Evolutionary conservation across 2,888 invertebrate genomes (phyloP).

Genomic region (Gasteruption jaculator): DNA sequence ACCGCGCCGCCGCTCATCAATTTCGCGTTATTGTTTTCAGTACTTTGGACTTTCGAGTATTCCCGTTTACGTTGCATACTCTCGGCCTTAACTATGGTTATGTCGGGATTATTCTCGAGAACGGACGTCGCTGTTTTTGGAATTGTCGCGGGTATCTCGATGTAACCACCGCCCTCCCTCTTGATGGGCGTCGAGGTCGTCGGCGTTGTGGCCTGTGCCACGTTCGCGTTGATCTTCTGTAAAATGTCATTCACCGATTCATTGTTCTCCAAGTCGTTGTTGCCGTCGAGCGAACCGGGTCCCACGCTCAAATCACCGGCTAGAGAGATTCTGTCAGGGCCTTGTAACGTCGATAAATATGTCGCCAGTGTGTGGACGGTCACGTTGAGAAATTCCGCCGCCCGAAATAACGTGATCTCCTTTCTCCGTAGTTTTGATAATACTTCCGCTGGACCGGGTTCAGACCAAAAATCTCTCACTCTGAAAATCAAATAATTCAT

Average conservation of each 20-base stretch:
- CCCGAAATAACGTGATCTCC: slow-evolving; percentile 68
- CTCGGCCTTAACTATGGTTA: slow-evolving; percentile 60
- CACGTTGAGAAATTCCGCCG: slow-evolving; percentile 72
- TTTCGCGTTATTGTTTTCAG: slow-evolving; percentile 49
- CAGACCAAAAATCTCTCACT: slow-evolving; percentile 73
- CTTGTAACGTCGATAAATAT: slow-evolving; percentile 61
- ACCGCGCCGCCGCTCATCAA: slow-evolving; percentile 48
- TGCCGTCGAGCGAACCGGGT: slow-evolving; percentile 40
- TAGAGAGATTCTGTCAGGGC: slow-evolving; percentile 53
- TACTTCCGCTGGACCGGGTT: slow-evolving; percentile 72
- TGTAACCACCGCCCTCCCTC: slow-evolving; percentile 48
- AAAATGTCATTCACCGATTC: slow-evolving; percentile 53
- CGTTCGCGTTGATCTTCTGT: slow-evolving; percentile 48
- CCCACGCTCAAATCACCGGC: slow-evolving; percentile 50
- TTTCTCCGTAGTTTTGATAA: slow-evolving; percentile 67
- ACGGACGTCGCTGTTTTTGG: slow-evolving; percentile 48
- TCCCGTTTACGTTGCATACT: slow-evolving; percentile 49
- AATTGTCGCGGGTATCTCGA: slow-evolving; percentile 42
- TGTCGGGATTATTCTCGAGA: slow-evolving; percentile 58
- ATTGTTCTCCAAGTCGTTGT: slow-evolving; percentile 50
- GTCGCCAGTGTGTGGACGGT: slow-evolving; percentile 71
- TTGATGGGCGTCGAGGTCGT: slow-evolving; percentile 47
- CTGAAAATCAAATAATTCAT: slow-evolving; percentile 49
- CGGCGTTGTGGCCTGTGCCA: slow-evolving; percentile 32
- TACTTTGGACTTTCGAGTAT: slow-evolving; percentile 49